A percentile compares a stretch with the other conserved stretches of the same genome.
phyloP scores from a whole-genome alignment of 2,797 vertebrate species.

The Macrochelys suwanniensis region DNA sequence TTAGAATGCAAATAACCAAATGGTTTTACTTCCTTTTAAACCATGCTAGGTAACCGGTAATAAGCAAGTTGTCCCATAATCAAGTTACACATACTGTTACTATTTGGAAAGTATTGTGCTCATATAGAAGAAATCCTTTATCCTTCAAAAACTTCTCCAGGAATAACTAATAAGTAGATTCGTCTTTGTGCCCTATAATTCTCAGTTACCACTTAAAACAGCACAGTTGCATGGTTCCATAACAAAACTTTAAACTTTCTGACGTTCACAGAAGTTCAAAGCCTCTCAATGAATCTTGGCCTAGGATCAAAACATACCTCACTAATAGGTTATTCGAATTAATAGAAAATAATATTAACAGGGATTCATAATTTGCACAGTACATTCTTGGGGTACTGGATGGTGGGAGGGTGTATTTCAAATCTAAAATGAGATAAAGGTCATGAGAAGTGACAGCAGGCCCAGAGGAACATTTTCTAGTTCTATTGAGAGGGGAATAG shows the following conservation, averaged over 20 bases:
- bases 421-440: background rate
- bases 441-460: background rate
- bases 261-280: constrained; percentile 49
- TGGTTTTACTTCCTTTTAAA: constrained; percentile 46
- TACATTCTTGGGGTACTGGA: background rate
- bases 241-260: constrained; percentile 37
- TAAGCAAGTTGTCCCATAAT: constrained; percentile 19
- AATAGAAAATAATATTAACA: background rate
- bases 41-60: constrained; percentile 7
- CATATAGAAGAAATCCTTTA: constrained; percentile 52
- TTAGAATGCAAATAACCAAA: constrained; percentile 32
- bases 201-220: constrained; percentile 14
- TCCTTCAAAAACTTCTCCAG: background rate
- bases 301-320: constrained; percentile 6
- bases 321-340: background rate
- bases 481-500: background rate
- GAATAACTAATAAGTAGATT: background rate
- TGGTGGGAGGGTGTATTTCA: background rate
- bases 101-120: constrained; percentile 27
- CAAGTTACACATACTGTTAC: constrained; percentile 28
- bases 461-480: background rate
- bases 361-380: background rate
- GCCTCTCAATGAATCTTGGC: constrained; percentile 34
- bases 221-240: background rate
- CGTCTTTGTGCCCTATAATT: background rate